Conservation (phyloP, 2,113 vertebrate genomes). For the Protobothrops flavoviridis region DNA sequence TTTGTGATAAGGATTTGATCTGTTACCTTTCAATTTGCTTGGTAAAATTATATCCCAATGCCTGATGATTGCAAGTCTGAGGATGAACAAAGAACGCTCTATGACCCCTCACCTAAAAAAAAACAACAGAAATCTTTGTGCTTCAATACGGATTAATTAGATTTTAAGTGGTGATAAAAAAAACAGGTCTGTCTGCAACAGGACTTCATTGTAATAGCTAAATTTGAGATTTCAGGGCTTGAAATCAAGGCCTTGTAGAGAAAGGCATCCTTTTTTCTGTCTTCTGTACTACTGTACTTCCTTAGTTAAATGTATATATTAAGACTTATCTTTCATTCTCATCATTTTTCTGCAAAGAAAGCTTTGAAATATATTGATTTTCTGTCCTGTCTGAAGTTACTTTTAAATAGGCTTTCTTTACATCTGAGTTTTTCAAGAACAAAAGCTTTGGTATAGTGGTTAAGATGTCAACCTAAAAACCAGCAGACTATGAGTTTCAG, state of each 20-base stretch:
- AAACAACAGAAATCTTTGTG: slow-evolving; percentile 86
- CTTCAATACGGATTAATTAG: slow-evolving; percentile 85
- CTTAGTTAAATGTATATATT: slow-evolving; percentile 66
- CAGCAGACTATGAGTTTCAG: neutral
- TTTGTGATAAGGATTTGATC: slow-evolving; percentile 81
- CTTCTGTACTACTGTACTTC: slow-evolving; percentile 73
- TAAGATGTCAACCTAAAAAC: neutral
- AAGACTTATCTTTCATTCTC: slow-evolving; percentile 59
- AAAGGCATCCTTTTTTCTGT: slow-evolving; percentile 76
- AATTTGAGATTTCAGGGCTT: slow-evolving; percentile 77
- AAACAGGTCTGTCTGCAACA: slow-evolving; percentile 75
- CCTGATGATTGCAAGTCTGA: slow-evolving; percentile 72
- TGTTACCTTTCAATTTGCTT: slow-evolving; percentile 79
- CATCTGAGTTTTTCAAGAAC: slow-evolving; percentile 43
- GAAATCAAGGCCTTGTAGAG: slow-evolving; percentile 73
- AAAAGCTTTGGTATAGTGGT: slow-evolving; percentile 32
- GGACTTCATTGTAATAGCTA: slow-evolving; percentile 79
- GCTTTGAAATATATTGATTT: slow-evolving; percentile 53
- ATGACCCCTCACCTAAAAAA: slow-evolving; percentile 86
- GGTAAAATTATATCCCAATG: slow-evolving; percentile 83
- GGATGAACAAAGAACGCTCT: slow-evolving; percentile 82
- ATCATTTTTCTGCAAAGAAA: slow-evolving; percentile 61
- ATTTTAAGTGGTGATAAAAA: slow-evolving; percentile 84
- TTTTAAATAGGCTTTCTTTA: slow-evolving; percentile 65
- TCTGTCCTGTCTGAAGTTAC: slow-evolving; percentile 59